Percentiles rank a stretch among this genome's conserved stretches.
These are phyloP conservation scores for Caranx ignobilis DNA, from an alignment of 2,113 vertebrate species.

Conservation along the genomic window DNA sequence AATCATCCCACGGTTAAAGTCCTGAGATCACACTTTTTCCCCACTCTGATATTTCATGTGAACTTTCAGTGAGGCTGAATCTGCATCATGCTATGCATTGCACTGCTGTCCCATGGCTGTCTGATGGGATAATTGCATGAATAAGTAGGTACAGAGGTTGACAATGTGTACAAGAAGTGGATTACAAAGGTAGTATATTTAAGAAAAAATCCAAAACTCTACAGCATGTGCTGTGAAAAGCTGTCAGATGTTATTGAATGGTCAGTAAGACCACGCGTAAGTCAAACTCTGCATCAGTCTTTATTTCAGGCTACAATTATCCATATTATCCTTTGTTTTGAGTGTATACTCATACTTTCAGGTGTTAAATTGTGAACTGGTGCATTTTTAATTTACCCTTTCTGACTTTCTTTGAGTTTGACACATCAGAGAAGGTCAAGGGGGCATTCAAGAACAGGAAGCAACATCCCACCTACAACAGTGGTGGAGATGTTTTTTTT, in stretches of 20 bases:
- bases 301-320: background rate
- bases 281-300: background rate
- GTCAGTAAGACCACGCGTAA: background rate
- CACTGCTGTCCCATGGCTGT: too few relatives aligned
- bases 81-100: background rate
- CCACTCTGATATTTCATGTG: too few relatives aligned
- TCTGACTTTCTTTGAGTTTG: background rate
- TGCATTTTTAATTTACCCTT: background rate
- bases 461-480: slow-evolving; percentile 50
- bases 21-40: too few relatives aligned
- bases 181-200: background rate
- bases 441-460: slow-evolving; percentile 29
- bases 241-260: background rate
- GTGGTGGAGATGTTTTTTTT: slow-evolving; percentile 42
- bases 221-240: background rate
- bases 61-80: background rate
- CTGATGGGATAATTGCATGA: too few relatives aligned
- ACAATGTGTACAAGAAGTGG: too few relatives aligned
- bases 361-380: background rate
- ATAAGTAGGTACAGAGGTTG: too few relatives aligned
- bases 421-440: slow-evolving; percentile 18
- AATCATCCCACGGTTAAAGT: too few relatives aligned
- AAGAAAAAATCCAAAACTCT: too few relatives aligned
- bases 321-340: slow-evolving; percentile 8
- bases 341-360: background rate